These are phyloP conservation scores for Meloidogyne chitwoodi DNA, from an alignment of 1,140 invertebrate genomes.

Conservation along the genomic window DNA sequence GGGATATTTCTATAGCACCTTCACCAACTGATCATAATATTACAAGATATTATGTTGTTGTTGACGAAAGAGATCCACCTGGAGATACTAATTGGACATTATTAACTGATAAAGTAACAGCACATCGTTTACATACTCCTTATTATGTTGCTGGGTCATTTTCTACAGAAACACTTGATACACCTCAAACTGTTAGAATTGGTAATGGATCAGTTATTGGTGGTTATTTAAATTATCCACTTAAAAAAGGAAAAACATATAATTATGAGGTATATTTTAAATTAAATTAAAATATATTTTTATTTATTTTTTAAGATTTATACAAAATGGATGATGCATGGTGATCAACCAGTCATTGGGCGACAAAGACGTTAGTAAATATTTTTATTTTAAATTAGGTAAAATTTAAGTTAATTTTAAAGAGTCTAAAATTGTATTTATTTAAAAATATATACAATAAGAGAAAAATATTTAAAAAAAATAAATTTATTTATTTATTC, in stretches of 20 bases:
- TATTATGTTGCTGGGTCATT: conserved; percentile 59
- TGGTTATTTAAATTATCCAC: conserved; percentile 58
- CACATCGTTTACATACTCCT: conserved; percentile 49
- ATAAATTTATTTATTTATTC: not conserved
- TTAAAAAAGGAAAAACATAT: conserved; percentile 58
- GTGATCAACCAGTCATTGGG: conserved; percentile 49
- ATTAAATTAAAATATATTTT: not conserved
- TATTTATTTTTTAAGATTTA: conserved; percentile 32
- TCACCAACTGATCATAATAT: conserved; percentile 57
- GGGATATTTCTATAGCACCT: conserved; percentile 54
- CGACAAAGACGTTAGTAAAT: conserved; percentile 46
- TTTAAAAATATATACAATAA: too few relatives aligned
- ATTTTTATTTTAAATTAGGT: not conserved
- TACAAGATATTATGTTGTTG: conserved; percentile 58
- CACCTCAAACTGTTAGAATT: conserved; percentile 43
- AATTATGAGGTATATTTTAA: conserved; percentile 48
- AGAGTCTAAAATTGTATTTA: too few relatives aligned
- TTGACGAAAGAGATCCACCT: conserved; percentile 57
- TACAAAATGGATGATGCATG: conserved; percentile 53
- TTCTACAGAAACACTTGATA: conserved; percentile 47
- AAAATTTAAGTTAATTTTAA: not conserved
- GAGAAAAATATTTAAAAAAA: too few relatives aligned
- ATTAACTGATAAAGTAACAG: conserved; percentile 59
- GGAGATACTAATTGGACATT: conserved; percentile 59
- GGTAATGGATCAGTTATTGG: conserved; percentile 57